Base-by-base conservation (phyloP, 35 echinoderm and acorn worm genomes). In the Acanthaster planci region DNA sequence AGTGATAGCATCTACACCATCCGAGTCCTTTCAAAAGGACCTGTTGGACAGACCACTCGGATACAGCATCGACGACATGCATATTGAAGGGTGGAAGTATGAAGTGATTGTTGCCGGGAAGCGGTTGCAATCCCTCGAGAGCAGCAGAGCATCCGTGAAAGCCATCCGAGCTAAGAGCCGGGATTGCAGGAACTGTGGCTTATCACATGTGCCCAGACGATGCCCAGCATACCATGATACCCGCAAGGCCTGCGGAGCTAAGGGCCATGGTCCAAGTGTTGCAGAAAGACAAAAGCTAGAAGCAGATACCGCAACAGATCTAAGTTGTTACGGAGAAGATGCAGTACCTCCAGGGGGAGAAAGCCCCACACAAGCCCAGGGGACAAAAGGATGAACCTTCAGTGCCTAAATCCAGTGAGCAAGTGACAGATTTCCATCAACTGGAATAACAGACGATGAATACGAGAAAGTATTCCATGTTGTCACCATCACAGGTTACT, bases 221-320 rank as follows among this genome's bases (percentile, higher is more conserved):
- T 93, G 85, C 78, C 90, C 90, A 37, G 90, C 79, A 12, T 93
- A 84, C 64, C 14, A 76, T 1, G 84, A 95, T 30, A 82, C 34
- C 29, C 87, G 89, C 80, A 86, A 91, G 14, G 16, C 50, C 44
- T 91, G 84, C 55, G 58, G 53, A 14, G 32, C 22, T 0, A 91
- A 84, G 21, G 84, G 84, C 10, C 89, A 95, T 94, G 77, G 82
- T 82, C 83, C 16, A 86, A 82, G 75, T 22, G 40, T 9, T 94
- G 88, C 36, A n/a, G 85, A 34, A 91, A 86, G 4, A 44, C 55
- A n/a, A 86, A 39, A 23, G 37, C 0, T 10, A 38, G 21, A 35
- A 12, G 40, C 27, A 38, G n/a, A 2, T 14, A 8, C 37, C 7
- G 21, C 27, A 1, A 76, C 76, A 15, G 37, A 37, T 15, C 37